Evolutionary conservation across 2,113 vertebrate species (phyloP).

Genomic region (mouse (Mus musculus)): DNA sequence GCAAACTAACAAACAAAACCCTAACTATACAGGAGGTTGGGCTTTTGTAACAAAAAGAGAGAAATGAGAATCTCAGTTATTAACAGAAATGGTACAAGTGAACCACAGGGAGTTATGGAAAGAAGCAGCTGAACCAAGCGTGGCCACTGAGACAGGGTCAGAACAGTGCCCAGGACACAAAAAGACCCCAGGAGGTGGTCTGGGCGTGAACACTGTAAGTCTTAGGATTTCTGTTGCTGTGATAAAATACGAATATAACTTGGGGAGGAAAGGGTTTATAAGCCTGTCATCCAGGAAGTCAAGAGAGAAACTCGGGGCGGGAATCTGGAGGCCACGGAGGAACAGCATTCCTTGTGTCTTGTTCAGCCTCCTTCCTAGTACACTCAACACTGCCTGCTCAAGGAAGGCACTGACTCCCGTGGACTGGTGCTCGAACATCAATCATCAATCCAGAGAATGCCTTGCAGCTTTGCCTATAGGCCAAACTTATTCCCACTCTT

Average conservation of each 20-base stretch:
- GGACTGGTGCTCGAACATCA: background rate
- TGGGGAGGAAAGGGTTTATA: background rate
- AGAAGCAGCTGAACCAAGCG: background rate
- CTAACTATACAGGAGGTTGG: background rate
- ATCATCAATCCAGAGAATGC: background rate
- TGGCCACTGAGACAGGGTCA: background rate
- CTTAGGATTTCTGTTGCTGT: background rate
- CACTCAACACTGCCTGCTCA: background rate
- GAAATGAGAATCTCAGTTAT: background rate
- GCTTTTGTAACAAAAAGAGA: conserved; percentile 5
- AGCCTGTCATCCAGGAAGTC: background rate
- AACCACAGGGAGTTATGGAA: background rate
- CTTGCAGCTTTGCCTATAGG: background rate
- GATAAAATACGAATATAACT: background rate
- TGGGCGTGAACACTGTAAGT: background rate
- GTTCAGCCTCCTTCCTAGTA: background rate
- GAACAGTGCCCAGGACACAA: background rate
- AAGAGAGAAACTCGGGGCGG: background rate
- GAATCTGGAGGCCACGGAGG: background rate
- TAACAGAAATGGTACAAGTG: background rate
- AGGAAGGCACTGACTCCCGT: background rate
- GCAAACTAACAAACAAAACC: background rate
- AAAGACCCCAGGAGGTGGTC: background rate
- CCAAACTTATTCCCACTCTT: background rate
- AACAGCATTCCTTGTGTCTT: too few species aligned